Percentiles rank a stretch among this genome's conserved stretches.
Conservation (phyloP, 2,888 invertebrate species). For the Dynastes grantii region DNA sequence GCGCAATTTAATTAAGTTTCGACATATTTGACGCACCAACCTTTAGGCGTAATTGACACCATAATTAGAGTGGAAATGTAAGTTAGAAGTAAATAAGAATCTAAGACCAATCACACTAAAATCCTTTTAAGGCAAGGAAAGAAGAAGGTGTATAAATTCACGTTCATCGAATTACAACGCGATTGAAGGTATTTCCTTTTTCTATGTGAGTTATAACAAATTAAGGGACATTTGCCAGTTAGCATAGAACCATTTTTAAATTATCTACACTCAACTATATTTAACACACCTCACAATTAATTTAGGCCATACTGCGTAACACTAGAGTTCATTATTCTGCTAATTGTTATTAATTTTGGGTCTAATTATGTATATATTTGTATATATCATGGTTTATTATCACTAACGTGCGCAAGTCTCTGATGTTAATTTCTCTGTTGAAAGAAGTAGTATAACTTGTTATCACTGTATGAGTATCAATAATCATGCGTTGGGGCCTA, state of each 20-base stretch:
- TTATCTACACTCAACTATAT: too few relatives aligned
- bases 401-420: neutral
- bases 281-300: too few relatives aligned
- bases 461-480: too few relatives aligned
- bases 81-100: neutral
- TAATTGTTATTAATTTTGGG: neutral
- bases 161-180: slow-evolving; percentile 5
- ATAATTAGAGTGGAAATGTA: slow-evolving; percentile 14
- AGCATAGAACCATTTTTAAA: too few relatives aligned
- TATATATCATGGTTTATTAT: neutral
- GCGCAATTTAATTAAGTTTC: slow-evolving; percentile 4
- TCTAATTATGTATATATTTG: neutral
- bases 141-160: neutral
- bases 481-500: too few relatives aligned
- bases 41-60: slow-evolving; percentile 23
- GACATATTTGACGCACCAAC: slow-evolving; percentile 7
- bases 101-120: slow-evolving; percentile 6
- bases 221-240: too few relatives aligned
- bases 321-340: too few relatives aligned
- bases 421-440: neutral
- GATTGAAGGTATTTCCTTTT: neutral
- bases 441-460: neutral
- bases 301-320: too few relatives aligned
- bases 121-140: slow-evolving; percentile 30
- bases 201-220: neutral